These are phyloP conservation scores for Fopius arisanus DNA, from an alignment of 1,140 invertebrate species.

Conservation along the genomic window DNA sequence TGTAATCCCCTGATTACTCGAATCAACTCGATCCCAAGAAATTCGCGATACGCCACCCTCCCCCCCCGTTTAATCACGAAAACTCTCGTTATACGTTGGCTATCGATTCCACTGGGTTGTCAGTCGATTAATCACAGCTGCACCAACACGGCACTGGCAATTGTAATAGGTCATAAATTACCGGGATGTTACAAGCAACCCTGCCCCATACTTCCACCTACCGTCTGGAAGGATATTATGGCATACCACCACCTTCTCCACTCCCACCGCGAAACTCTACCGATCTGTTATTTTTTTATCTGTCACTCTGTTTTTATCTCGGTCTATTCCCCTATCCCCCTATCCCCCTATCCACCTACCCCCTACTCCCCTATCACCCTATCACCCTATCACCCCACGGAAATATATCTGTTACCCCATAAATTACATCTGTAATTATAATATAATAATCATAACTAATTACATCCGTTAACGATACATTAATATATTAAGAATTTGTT, in stretches of 20 bases:
- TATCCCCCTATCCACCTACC: neutral
- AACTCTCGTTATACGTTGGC: conserved; percentile 23
- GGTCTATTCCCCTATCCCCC: conserved; percentile 21
- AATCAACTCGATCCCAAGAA: neutral
- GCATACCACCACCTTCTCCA: neutral
- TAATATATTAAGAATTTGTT: too few relatives aligned
- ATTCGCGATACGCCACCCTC: neutral
- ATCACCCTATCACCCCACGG: too few relatives aligned
- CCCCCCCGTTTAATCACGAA: neutral
- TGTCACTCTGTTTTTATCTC: conserved; percentile 40
- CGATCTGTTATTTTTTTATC: conserved; percentile 46
- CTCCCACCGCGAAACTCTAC: conserved; percentile 34
- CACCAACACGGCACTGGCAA: conserved; percentile 41
- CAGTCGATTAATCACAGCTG: conserved; percentile 48
- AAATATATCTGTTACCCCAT: too few relatives aligned
- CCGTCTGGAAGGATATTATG: conserved; percentile 1
- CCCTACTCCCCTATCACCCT: neutral
- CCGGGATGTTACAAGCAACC: conserved; percentile 25
- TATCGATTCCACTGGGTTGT: conserved; percentile 45
- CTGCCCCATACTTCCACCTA: neutral
- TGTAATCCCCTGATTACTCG: too few relatives aligned
- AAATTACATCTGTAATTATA: too few relatives aligned
- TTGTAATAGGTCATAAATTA: conserved; percentile 53
- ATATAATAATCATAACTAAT: too few relatives aligned
- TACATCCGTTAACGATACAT: too few relatives aligned